Percentiles rank a stretch among this genome's conserved stretches.
These are phyloP conservation scores for Cantharis rufa DNA, from an alignment of 2,888 invertebrate species.

Conservation along the genomic window DNA sequence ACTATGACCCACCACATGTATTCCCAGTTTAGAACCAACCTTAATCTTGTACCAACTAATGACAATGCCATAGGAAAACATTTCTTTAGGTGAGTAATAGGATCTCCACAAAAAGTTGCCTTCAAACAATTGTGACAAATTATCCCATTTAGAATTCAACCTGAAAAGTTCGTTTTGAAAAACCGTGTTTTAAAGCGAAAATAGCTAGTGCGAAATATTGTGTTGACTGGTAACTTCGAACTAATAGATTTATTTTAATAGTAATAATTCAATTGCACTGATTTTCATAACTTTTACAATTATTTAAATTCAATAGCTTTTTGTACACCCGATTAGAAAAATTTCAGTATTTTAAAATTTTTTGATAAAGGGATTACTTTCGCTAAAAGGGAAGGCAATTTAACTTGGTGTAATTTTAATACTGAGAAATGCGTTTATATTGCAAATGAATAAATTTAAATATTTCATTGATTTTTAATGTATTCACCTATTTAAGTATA, in stretches of 20 bases:
- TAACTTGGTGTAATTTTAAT: not conserved
- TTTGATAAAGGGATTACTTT: no score
- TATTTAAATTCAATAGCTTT: not conserved
- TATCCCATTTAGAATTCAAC: not conserved
- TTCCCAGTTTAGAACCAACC: conserved; percentile 57
- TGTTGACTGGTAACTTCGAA: not conserved
- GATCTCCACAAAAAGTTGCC: not conserved
- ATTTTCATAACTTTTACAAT: not conserved
- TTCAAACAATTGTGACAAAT: not conserved
- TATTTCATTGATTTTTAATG: not conserved
- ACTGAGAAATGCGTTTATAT: not conserved
- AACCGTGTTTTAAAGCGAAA: not conserved
- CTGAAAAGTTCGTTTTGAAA: not conserved
- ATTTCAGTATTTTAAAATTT: not conserved
- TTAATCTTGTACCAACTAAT: conserved; percentile 56
- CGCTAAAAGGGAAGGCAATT: not conserved
- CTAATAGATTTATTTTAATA: not conserved
- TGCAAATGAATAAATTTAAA: not conserved
- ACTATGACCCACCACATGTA: conserved; percentile 70
- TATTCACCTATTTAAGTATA: not conserved
- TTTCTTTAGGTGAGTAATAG: conserved; percentile 51
- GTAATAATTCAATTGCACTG: not conserved
- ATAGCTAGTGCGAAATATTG: not conserved
- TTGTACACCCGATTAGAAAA: not conserved
- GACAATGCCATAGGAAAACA: conserved; percentile 55